phyloP scores from a whole-genome alignment of 2,113 vertebrate species.

The Tylochromis polylepis region DNA sequence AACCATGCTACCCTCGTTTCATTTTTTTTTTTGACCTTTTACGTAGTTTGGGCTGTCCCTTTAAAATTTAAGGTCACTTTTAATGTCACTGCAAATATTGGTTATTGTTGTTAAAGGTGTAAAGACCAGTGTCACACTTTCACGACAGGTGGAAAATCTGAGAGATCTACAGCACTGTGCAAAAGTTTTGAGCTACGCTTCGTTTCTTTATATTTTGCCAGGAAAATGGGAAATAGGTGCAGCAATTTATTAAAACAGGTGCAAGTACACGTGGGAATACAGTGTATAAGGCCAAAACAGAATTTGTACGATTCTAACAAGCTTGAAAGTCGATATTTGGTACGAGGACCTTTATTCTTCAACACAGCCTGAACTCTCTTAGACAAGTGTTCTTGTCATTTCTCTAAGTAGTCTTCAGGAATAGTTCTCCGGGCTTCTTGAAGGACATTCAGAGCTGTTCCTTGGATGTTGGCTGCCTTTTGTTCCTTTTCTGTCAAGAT shows the following conservation, averaged over 20 bases:
- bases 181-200: not conserved
- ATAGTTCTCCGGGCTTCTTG: not conserved
- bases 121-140: not conserved
- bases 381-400: not conserved
- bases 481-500: not conserved
- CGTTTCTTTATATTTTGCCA: not conserved
- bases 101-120: not conserved
- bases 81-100: not conserved
- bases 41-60: not conserved
- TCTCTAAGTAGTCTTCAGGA: not conserved
- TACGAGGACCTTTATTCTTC: rapidly evolving
- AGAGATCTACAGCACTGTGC: not conserved
- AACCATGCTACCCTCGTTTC: not conserved
- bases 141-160: not conserved
- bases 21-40: not conserved
- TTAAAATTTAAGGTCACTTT: not conserved
- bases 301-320: not conserved
- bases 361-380: not conserved
- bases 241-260: too few relatives aligned
- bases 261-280: not conserved
- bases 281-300: not conserved
- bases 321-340: not conserved
- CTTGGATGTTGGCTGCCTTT: not conserved
- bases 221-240: not conserved
- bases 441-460: not conserved